Evolutionary conservation across 2,113 vertebrate species (phyloP).

Genomic region (Neotragus moschatus): DNA sequence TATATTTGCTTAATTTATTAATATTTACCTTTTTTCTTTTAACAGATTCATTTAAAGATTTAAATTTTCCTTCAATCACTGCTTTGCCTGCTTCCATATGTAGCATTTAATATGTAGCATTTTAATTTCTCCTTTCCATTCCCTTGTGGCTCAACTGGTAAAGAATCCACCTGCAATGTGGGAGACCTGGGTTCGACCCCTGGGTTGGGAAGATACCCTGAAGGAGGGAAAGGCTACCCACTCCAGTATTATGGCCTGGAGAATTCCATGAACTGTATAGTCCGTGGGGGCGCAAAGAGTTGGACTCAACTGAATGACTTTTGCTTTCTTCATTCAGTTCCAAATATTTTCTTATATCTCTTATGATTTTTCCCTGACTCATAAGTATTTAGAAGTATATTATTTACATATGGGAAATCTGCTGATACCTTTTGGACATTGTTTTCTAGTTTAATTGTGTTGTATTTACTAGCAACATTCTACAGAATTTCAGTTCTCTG

Average conservation of each 20-base stretch:
- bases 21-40: neutral
- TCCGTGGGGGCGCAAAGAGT: neutral
- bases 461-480: neutral
- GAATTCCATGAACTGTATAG: neutral
- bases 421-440: neutral
- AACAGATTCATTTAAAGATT: neutral
- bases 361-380: neutral
- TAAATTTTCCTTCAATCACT: neutral
- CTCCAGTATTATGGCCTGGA: neutral
- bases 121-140: neutral
- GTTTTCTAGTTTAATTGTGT: neutral
- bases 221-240: neutral
- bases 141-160: neutral
- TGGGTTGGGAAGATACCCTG: neutral
- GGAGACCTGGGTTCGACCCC: neutral
- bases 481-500: neutral
- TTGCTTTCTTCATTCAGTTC: neutral
- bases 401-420: neutral
- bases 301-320: neutral
- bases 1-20: neutral
- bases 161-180: neutral
- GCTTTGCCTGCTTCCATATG: neutral
- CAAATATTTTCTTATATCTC: neutral
- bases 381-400: neutral
- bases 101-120: neutral